phyloP scores from a whole-genome alignment of 2,888 invertebrate species.

The Limnephilus auricula region DNA sequence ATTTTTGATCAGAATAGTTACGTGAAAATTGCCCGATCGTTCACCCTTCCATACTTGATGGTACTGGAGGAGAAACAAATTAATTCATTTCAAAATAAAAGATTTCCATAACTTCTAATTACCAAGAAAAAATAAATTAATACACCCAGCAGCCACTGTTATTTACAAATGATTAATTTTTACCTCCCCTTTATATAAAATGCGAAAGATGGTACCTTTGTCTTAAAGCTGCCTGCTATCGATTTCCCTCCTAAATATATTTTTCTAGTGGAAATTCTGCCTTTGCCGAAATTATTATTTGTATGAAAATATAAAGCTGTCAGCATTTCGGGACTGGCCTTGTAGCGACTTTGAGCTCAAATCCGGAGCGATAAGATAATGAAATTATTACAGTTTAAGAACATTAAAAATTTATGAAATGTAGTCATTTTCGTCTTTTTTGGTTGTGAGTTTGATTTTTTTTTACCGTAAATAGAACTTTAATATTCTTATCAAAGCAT shows the following conservation, averaged over 20 bases:
- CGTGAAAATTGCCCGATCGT: background rate
- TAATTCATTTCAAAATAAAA: background rate
- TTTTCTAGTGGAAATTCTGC: background rate
- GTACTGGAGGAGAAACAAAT: background rate
- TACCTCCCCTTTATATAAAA: background rate
- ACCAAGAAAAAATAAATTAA: background rate
- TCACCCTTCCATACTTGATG: too few species aligned
- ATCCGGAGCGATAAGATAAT: background rate
- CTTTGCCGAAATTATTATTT: slow-evolving; percentile 22
- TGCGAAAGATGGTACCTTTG: slow-evolving; percentile 3
- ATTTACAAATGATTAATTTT: background rate
- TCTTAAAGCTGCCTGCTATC: slow-evolving; percentile 17
- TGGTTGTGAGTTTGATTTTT: too few species aligned
- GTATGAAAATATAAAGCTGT: background rate
- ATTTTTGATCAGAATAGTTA: too few species aligned
- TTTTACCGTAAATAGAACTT: too few species aligned
- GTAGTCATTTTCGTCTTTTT: too few species aligned
- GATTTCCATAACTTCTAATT: background rate
- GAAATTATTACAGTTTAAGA: background rate
- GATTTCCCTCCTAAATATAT: slow-evolving; percentile 3
- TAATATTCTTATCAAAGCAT: too few species aligned
- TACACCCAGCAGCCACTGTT: background rate
- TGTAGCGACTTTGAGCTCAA: background rate
- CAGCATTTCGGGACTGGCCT: slow-evolving; percentile 4
- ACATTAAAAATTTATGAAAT: too few species aligned